Evolutionary conservation across 30 jellyfish, hydroid and myxozoan species (phyloP), one percentile per base, ranked within the genome.

Genomic region (Turritopsis dohrnii): DNA sequence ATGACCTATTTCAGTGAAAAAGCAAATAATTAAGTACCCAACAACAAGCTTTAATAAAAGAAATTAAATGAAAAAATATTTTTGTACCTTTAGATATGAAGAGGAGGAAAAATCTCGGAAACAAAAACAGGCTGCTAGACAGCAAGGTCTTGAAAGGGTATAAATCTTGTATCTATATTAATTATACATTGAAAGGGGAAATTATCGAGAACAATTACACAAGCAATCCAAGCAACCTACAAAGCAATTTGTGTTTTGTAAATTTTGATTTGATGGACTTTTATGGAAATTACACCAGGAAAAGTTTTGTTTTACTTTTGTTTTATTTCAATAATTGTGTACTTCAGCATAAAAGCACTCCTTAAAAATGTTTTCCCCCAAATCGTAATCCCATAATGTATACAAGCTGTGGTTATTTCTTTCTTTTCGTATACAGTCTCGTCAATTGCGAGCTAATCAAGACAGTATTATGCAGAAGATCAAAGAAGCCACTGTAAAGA

Each of bases 401-500:
- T n/a, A n/a, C n/a, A n/a, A 75, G n/a, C 52, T 72, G 18, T 60
- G n/a, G 23, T 16, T 72, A 18, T 72, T 25, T 75, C 65, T 1
- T 66, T n/a, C n/a, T n/a, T n/a, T n/a, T n/a, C n/a, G n/a, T n/a
- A n/a, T 65, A 8, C 54, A 92, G 97, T 84, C 96, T 31, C 79
- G 85, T 22, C 77, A 87, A 21, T 21, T 92, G 66, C 85, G 95
- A 74, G 96, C 80, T 54, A 87, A 87, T 54, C 97, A 92, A 71
- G 96, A 92, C n/a, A 88, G 80, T 24, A 81, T 89, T 1, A 92
- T 87, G 97, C 82, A 72, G 53, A 92, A 84, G 69, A 88, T 92
- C 54, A 84, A 79, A 52, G 97, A 87, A 65, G 97, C 97, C 29
- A 92, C 96, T 18, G 96, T 87, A 25, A 75, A 87, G 29, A 84